phyloP scores from a whole-genome alignment of 2,888 invertebrate species.

The Eremobia ochroleuca region DNA sequence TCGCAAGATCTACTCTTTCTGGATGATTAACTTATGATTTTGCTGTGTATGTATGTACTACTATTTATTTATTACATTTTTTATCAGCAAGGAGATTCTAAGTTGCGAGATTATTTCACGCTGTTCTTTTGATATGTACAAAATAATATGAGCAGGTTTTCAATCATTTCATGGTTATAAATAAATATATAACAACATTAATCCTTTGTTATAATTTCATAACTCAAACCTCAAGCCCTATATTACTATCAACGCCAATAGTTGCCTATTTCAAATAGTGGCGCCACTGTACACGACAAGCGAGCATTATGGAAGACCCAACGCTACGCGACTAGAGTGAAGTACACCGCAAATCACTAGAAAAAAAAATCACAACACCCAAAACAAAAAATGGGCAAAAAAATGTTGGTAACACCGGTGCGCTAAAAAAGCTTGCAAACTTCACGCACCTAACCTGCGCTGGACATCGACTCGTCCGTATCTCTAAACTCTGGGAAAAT shows the following conservation, averaged over 20 bases:
- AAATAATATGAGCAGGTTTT: background rate
- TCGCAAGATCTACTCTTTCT: slow-evolving; percentile 7
- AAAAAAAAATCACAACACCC: slow-evolving; percentile 90
- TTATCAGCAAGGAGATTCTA: background rate
- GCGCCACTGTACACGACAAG: slow-evolving; percentile 76
- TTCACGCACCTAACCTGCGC: slow-evolving; percentile 92
- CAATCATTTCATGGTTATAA: background rate
- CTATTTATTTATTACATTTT: background rate
- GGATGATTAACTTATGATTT: slow-evolving; percentile 9
- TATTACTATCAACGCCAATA: slow-evolving; percentile 46
- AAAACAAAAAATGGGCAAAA: slow-evolving; percentile 91
- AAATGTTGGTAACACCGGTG: slow-evolving; percentile 91
- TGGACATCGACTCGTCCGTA: slow-evolving; percentile 92
- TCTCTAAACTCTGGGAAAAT: slow-evolving; percentile 91
- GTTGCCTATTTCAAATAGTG: slow-evolving; percentile 68
- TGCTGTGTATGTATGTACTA: slow-evolving; percentile 27
- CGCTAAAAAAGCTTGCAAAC: slow-evolving; percentile 92
- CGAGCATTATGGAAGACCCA: slow-evolving; percentile 86
- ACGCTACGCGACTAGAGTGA: slow-evolving; percentile 78
- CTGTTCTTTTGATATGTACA: background rate
- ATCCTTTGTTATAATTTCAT: slow-evolving; percentile 41
- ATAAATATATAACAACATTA: slow-evolving; percentile 38
- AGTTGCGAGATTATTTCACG: background rate
- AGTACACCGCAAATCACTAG: slow-evolving; percentile 86
- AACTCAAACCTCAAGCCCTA: slow-evolving; percentile 38